These are phyloP conservation scores for Colistium nudipinnis DNA, from an alignment of 2,113 vertebrate species.

Conservation along the genomic window DNA sequence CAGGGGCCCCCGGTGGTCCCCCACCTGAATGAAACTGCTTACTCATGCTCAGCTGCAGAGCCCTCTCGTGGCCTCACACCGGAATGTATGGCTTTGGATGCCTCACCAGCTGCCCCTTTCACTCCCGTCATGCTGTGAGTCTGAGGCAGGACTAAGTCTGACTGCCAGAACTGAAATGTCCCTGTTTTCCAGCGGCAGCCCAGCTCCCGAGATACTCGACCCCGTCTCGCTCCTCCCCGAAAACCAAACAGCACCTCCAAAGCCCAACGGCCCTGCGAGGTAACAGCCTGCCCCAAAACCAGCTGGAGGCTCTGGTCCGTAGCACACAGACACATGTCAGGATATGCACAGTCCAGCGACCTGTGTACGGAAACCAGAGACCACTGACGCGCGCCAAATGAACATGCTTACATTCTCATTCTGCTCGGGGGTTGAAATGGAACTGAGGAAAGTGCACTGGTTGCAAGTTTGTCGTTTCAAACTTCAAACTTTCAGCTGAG, in stretches of 20 bases:
- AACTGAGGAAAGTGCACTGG: neutral
- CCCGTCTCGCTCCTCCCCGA: slow-evolving; percentile 92
- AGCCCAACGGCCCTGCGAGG: slow-evolving; percentile 93
- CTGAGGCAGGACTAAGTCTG: slow-evolving; percentile 34
- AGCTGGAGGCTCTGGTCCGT: slow-evolving; percentile 38
- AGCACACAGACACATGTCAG: slow-evolving; percentile 6
- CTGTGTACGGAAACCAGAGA: neutral
- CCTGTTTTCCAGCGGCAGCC: slow-evolving; percentile 94
- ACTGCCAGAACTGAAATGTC: slow-evolving; percentile 75
- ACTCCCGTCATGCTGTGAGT: slow-evolving; percentile 13
- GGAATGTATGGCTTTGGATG: slow-evolving; percentile 1
- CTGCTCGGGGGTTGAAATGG: slow-evolving; percentile 5
- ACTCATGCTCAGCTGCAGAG: slow-evolving; percentile 25
- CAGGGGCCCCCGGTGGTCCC: slow-evolving; percentile 13
- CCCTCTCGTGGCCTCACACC: slow-evolving; percentile 60
- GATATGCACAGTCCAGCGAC: slow-evolving; percentile 1
- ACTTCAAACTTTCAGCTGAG: slow-evolving; percentile 2
- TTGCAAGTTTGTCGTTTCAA: neutral
- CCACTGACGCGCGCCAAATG: neutral
- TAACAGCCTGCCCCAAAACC: slow-evolving; percentile 78
- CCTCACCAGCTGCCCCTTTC: neutral
- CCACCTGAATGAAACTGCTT: slow-evolving; percentile 10
- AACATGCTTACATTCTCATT: neutral
- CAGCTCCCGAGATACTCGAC: slow-evolving; percentile 89
- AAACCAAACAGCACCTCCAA: slow-evolving; percentile 96